Conservation (phyloP, 2,113 vertebrate genomes). For the Pedetes capensis region DNA sequence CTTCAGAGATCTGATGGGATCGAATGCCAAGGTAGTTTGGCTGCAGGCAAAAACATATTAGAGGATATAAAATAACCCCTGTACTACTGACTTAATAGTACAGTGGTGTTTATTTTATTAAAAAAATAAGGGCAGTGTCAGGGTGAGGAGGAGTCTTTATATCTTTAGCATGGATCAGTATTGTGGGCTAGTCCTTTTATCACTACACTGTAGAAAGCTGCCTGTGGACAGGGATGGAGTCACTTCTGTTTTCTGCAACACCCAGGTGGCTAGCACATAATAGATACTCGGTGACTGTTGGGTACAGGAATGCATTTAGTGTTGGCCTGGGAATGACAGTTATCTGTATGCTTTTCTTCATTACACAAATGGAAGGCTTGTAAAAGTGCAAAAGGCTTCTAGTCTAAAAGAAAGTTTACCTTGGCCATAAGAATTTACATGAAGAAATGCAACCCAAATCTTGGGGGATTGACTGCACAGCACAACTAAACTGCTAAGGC, state of each 20-base stretch:
- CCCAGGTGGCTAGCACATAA: neutral
- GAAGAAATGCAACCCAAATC: neutral
- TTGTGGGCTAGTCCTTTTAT: neutral
- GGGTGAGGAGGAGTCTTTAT: neutral
- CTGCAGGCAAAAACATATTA: too few species aligned
- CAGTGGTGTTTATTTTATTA: neutral
- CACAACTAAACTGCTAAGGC: neutral
- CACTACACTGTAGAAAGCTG: neutral
- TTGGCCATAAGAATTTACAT: neutral
- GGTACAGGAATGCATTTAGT: neutral
- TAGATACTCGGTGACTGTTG: neutral
- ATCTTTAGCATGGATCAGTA: neutral
- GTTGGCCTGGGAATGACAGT: neutral
- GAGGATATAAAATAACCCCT: neutral
- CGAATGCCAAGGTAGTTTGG: too few species aligned
- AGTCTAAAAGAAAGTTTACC: neutral
- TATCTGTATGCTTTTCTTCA: neutral
- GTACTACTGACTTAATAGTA: neutral
- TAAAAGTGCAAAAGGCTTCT: neutral
- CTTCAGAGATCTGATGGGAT: too few species aligned
- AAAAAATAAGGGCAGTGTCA: neutral
- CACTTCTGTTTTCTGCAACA: neutral
- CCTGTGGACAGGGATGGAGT: rapidly evolving
- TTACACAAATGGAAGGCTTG: neutral
- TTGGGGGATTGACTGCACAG: neutral